phyloP scores from a whole-genome alignment of 2,888 invertebrate species.

The Sinohyriopsis cumingii region DNA sequence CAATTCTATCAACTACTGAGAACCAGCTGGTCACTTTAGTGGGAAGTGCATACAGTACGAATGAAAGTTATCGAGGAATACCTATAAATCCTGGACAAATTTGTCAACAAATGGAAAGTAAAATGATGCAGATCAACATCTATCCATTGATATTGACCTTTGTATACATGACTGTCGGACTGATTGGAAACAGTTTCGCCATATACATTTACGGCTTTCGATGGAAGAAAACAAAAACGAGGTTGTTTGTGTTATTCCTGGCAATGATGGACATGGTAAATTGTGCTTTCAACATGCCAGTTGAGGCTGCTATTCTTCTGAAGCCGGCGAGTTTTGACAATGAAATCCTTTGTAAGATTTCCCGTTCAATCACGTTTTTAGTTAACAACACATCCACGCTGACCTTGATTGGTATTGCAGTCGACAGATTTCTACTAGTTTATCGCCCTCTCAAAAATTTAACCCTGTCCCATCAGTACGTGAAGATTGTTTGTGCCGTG shows the following conservation, averaged over 20 bases:
- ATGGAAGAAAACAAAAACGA: constrained; percentile 35
- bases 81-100: no score
- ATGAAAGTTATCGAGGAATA: no score
- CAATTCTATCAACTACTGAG: no score
- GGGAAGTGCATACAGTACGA: no score
- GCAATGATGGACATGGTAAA: constrained; percentile 37
- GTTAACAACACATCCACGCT: constrained; percentile 30
- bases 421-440: constrained; percentile 35
- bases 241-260: constrained; percentile 33
- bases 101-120: not conserved
- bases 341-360: constrained; percentile 36
- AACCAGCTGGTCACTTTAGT: no score
- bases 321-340: constrained; percentile 31
- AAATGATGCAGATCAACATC: constrained; percentile 21
- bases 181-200: constrained; percentile 31
- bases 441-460: constrained; percentile 34
- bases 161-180: constrained; percentile 31
- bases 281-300: constrained; percentile 38
- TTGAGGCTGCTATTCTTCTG: constrained; percentile 34
- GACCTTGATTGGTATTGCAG: constrained; percentile 33
- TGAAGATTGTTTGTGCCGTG: constrained; percentile 26
- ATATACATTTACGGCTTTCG: constrained; percentile 33
- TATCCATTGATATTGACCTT: constrained; percentile 33
- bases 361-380: constrained; percentile 30
- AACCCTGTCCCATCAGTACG: constrained; percentile 28